Base-by-base conservation (phyloP, 2,797 vertebrate species). In the Okamejei kenojei region DNA sequence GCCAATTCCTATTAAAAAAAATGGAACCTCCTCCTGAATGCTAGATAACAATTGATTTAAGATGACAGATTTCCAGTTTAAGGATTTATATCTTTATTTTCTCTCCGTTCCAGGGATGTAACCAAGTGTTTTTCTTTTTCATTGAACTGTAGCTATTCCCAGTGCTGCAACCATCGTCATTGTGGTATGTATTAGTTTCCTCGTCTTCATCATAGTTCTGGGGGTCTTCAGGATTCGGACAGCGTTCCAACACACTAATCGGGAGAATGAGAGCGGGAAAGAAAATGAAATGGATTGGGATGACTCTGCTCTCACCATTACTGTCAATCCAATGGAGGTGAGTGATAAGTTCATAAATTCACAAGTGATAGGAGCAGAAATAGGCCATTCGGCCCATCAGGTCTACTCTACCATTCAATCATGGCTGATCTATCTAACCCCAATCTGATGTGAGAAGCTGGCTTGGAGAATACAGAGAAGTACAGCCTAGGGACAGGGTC, bases 251-350 rank as follows among this genome's bases (percentile, higher is more conserved):
- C 97, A 96, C 94, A 95, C 97, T 93, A 94, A 96, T 93, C 96
- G 95, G 68, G 96, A 97, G 93, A 95, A 81, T 0, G 96, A 97
- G 94, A 95, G 95, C 0, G 94, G 94, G 23, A 98, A 97, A 95
- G 97, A 98, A 17, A 95, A 95, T 0, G 97, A 98, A 76, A 96
- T 96, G 95, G 97, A 97, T 90, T 98, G 98, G 98, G 98, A 98
- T 8, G 96, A 98, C 94, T 98, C 98, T 2, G 97, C 97, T 0
- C 96, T 99, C 94, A 99, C 98, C 0, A 99, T 99, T 95, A 99
- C 98, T 0, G 95, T 99, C 94, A 99, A 99, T 94, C 99, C 99
- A 6, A 98, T 99, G 97, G 98, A 99, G 98, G 99, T 99, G 90
- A 76, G 90, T 76, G n/a, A 54, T 73, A 35, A 54, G 23, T 54